Evolutionary conservation across 2,797 vertebrate species (phyloP), one percentile per base, ranked within the genome.

Genomic region (Micropoecilia bifurca): DNA sequence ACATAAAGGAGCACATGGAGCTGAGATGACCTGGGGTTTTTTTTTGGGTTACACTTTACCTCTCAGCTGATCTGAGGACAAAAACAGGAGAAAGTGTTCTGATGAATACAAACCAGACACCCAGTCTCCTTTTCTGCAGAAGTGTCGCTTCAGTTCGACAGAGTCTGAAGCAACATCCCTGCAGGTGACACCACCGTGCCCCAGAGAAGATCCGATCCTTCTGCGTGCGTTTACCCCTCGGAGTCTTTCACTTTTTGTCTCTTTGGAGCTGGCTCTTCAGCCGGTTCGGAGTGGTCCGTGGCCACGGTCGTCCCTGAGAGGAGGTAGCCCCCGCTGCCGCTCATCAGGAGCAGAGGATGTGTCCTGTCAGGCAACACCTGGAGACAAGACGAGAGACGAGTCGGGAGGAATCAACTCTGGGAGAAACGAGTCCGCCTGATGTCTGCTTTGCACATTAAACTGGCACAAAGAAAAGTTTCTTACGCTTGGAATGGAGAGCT

Each of bases 321-420:
- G 66, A 99, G 90, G 93, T 97, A 99, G 2, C 99, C 99, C 16
- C 98, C 97, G 0, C 97, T 97, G 14, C 97, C 97, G 0, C 98
- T 99, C 97, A 99, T 99, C 79, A 97, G 95, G 72, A 99, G 94
- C 88, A 97, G 90, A 4, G 99, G 99, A 91, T 99, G 99, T 66
- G 98, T 99, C 92, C 99, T 96, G 92, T 99, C 97, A 4, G 97
- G 97, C 90, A 99, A 92, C 80, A 99, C 97, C 99, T 99, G 41
- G 48, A 48, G 89, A 73, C 28, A 30, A 28, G 4, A 41, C 41
- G 84, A n/a, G 48, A 76, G 63, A 77, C 0, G 46, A 83, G 86
- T 90, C 80, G 87, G 68, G 71, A 88, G 57, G 78, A 55, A 75
- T 91, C 83, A 76, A 80, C 74, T 76, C 77, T 77, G 14, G 28